Evolutionary conservation across 1,140 invertebrate genomes (phyloP).

Genomic region (Dolichoris vasculosae): DNA sequence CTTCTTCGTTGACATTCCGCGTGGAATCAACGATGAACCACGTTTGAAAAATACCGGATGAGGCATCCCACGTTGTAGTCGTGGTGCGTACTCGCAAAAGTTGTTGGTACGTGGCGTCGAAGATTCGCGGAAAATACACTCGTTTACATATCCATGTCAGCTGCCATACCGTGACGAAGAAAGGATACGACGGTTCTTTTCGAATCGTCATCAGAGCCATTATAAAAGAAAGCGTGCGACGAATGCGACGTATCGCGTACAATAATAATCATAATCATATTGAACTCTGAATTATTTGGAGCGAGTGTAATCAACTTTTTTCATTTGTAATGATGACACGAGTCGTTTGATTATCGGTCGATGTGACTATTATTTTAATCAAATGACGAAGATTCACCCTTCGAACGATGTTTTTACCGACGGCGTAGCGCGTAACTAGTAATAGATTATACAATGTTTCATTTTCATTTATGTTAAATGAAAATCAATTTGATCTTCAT

Average conservation of each 20-base stretch:
- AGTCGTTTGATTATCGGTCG: slow-evolving; percentile 30
- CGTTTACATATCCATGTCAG: not conserved
- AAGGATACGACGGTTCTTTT: not conserved
- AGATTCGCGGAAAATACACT: too few species aligned
- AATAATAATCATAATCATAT: not conserved
- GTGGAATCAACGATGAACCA: too few species aligned
- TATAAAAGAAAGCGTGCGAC: not conserved
- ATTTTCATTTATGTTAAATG: slow-evolving; percentile 40
- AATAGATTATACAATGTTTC: not conserved
- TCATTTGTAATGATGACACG: not conserved
- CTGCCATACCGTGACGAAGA: not conserved
- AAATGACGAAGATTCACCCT: slow-evolving; percentile 22
- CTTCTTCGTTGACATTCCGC: too few species aligned
- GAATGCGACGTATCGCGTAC: not conserved
- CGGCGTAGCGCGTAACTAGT: not conserved
- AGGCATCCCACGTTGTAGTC: too few species aligned
- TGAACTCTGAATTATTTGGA: slow-evolving; percentile 23
- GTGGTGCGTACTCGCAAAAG: too few species aligned
- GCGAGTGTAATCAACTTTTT: not conserved
- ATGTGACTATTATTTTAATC: slow-evolving; percentile 22
- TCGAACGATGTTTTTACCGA: not conserved
- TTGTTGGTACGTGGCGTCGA: too few species aligned
- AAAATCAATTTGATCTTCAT: slow-evolving; percentile 1
- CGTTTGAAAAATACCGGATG: too few species aligned
- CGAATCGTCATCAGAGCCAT: not conserved